Evolutionary conservation across 2,888 invertebrate species (phyloP), one percentile per base, ranked within the genome.

Genomic region (Drosophila austrosaltans): DNA sequence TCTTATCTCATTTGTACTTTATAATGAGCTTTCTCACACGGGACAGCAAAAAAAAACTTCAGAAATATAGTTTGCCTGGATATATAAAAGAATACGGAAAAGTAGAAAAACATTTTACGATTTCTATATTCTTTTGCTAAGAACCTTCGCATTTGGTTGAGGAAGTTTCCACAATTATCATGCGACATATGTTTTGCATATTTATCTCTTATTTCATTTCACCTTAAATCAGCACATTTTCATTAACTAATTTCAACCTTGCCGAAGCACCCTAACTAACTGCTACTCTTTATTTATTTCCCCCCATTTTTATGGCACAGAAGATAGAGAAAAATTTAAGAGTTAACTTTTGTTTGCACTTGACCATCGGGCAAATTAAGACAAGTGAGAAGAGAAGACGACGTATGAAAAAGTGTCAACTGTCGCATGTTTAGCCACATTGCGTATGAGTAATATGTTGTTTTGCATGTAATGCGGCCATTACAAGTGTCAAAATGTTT

Each of bases 361-460:
- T 75, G 75, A 75, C 75, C 75, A 70, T 69, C 73, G 54, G 40
- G 22, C 20, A 39, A 70, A 70, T 28, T 36, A 68, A 53, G 30
- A 7, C 32, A 60, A 32, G 20, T 3, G 5, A 30, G 30, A 53
- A 42, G 36, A 48, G 25, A 56, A 16, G 20, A 30, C 57, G 42
- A 28, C 25, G n/a, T 8, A 30, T 5, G 30, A 10, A 25, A 28
- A 8, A 59, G 22, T 22, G 39, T 32, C n/a, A 42, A 53, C 42
- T 16, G 16, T 69, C 44, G 42, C 53, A 64, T 61, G 65, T 53
- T 63, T 70, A 68, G 61, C 56, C 63, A 72, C 75, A 48, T 28
- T 67, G 84, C 82, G 87, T 83, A 81, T 82, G 84, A 66, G 80
- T 68, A 69, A 77, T 72, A 59, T 61, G 44, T 59, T 42, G 67